A percentile compares a stretch with the other conserved stretches of the same genome.
These are phyloP conservation scores for Anorthoa munda DNA, from an alignment of 2,888 invertebrate species.

Conservation along the genomic window DNA sequence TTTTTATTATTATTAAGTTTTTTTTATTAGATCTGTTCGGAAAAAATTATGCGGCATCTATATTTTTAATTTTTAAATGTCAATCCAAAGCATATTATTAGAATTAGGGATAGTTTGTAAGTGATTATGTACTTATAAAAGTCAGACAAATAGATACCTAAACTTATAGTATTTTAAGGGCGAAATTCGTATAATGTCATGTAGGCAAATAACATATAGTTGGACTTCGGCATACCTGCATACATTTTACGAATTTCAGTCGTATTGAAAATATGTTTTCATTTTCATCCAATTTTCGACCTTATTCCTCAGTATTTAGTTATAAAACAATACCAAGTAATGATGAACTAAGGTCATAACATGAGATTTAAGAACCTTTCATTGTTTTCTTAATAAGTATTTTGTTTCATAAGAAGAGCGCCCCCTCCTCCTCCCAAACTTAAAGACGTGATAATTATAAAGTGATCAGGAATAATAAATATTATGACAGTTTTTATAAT, in stretches of 20 bases:
- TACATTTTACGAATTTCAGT: slow-evolving; percentile 34
- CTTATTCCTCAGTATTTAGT: slow-evolving; percentile 38
- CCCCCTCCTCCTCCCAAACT: slow-evolving; percentile 46
- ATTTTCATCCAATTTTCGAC: slow-evolving; percentile 43
- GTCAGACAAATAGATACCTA: slow-evolving; percentile 48
- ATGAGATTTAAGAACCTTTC: slow-evolving; percentile 26
- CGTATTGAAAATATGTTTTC: slow-evolving; percentile 35
- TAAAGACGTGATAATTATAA: slow-evolving; percentile 64
- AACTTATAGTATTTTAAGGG: slow-evolving; percentile 28
- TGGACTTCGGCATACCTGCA: neutral
- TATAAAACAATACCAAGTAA: slow-evolving; percentile 24
- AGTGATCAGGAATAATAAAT: slow-evolving; percentile 61
- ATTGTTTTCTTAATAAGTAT: slow-evolving; percentile 33
- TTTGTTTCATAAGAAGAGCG: slow-evolving; percentile 45
- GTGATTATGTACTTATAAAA: slow-evolving; percentile 63
- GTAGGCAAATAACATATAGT: neutral
- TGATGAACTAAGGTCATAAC: slow-evolving; percentile 35
- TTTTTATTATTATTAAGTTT: slow-evolving; percentile 65
- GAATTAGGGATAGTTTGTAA: slow-evolving; percentile 60
- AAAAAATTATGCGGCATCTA: slow-evolving; percentile 57
- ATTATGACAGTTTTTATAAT: slow-evolving; percentile 60
- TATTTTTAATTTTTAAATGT: slow-evolving; percentile 65
- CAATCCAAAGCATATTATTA: slow-evolving; percentile 78
- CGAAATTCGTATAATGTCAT: slow-evolving; percentile 33
- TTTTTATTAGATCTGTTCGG: slow-evolving; percentile 67